A percentile compares a stretch with the other conserved stretches of the same genome.
Conservation (phyloP, 1,140 invertebrate species). For the Apis florea region DNA sequence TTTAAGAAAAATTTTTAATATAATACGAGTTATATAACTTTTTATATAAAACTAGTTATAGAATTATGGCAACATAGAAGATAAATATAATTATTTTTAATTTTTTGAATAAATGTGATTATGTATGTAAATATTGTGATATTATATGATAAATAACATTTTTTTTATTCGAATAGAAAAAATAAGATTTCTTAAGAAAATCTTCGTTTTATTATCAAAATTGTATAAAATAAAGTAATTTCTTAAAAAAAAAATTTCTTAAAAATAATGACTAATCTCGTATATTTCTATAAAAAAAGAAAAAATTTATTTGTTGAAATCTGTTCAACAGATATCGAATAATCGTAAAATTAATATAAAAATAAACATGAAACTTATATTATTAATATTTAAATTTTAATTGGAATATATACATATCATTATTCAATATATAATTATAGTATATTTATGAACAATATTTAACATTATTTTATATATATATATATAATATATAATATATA, state of each 20-base stretch:
- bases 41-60: constrained; percentile 3
- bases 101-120: constrained; percentile 27
- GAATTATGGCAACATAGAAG: background rate
- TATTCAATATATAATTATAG: too few species aligned
- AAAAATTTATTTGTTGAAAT: background rate
- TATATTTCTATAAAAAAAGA: background rate
- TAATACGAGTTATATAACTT: background rate
- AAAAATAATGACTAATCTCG: background rate
- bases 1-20: background rate
- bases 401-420: too few species aligned
- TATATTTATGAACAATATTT: too few species aligned
- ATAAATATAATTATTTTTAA: constrained; percentile 21
- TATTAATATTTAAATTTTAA: too few species aligned
- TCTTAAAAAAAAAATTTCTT: background rate
- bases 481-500: too few species aligned
- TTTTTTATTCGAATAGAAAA: background rate
- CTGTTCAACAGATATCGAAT: too few species aligned
- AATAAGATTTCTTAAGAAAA: background rate
- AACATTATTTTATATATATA: too few species aligned
- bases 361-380: too few species aligned
- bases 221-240: background rate
- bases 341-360: background rate
- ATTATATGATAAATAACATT: background rate
- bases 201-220: background rate
- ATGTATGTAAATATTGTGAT: constrained; percentile 7